phyloP scores from a whole-genome alignment of 2,113 vertebrate genomes.

The Cyprinodon brontotheroides region DNA sequence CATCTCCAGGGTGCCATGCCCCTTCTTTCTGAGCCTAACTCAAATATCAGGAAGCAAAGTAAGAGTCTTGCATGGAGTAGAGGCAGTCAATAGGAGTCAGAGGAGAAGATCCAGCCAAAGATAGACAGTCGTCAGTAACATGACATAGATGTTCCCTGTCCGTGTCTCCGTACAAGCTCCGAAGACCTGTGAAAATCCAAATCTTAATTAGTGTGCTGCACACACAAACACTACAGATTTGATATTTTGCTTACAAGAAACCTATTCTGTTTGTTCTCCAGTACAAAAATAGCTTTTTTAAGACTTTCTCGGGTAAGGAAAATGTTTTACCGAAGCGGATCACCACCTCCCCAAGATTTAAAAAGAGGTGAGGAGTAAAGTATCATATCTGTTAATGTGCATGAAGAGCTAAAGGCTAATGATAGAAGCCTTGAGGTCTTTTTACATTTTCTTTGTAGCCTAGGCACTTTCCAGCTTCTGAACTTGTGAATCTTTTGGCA shows the following conservation, averaged over 20 bases:
- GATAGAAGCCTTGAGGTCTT: too few species aligned
- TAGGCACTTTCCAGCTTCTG: too few species aligned
- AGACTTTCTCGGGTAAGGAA: neutral
- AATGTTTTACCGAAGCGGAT: neutral
- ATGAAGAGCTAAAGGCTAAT: too few species aligned
- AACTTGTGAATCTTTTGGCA: too few species aligned
- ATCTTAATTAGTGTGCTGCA: neutral
- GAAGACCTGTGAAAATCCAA: constrained; percentile 81
- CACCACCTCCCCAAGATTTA: neutral
- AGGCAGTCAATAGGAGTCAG: constrained; percentile 96
- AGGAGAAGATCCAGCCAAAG: constrained; percentile 82
- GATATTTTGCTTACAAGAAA: neutral
- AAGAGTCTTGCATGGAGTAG: constrained; percentile 98
- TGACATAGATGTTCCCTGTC: constrained; percentile 88
- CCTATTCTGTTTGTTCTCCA: too few species aligned
- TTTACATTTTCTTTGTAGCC: too few species aligned
- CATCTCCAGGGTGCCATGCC: neutral
- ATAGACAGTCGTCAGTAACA: constrained; percentile 86
- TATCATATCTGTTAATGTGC: too few species aligned
- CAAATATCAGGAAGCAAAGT: constrained; percentile 90
- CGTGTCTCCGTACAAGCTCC: constrained; percentile 85
- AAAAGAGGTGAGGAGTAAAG: neutral
- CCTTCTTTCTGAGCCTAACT: constrained; percentile 5
- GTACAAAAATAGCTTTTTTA: neutral
- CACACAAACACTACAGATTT: neutral